phyloP scores from a whole-genome alignment of 2,797 vertebrate species.

The Macropodus opercularis region DNA sequence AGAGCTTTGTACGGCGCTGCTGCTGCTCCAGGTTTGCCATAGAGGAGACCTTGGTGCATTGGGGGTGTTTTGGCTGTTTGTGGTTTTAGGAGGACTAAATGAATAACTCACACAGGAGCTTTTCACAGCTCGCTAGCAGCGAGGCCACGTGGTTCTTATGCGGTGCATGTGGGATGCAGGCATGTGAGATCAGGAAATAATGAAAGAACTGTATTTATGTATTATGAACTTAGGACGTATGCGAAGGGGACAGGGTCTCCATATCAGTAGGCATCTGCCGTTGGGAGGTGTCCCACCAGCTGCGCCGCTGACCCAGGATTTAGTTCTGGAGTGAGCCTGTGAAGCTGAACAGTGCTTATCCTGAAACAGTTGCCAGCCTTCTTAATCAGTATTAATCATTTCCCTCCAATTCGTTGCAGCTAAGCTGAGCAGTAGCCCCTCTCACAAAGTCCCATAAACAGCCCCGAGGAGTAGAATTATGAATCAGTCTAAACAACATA shows the following conservation, averaged over 20 bases:
- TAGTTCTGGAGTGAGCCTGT: constrained; percentile 2
- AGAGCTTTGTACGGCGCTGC: constrained; percentile 54
- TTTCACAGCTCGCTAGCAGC: constrained; percentile 11
- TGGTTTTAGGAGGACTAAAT: constrained; percentile 46
- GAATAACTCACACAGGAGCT: constrained; percentile 29
- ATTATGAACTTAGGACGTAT: not conserved
- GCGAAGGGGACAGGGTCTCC: not conserved
- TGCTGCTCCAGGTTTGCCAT: constrained; percentile 40
- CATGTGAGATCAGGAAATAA: no score
- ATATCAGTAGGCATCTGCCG: constrained; percentile 9
- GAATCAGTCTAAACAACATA: not conserved
- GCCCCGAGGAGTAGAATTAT: not conserved
- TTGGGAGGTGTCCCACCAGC: constrained; percentile 1
- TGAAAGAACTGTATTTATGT: no score
- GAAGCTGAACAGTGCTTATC: not conserved
- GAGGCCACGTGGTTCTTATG: constrained; percentile 10
- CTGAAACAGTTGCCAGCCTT: not conserved
- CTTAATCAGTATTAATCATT: constrained; percentile 11
- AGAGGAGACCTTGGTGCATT: constrained; percentile 31
- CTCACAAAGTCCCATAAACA: constrained; percentile 6
- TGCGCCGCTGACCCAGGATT: not conserved
- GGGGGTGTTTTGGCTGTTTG: constrained; percentile 51
- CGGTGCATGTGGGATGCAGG: not conserved
- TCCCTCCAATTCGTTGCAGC: constrained; percentile 3
- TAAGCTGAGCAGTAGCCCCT: constrained; percentile 1